Base-by-base conservation (phyloP, 2,797 vertebrate genomes). In the Arnoldichthys spilopterus region DNA sequence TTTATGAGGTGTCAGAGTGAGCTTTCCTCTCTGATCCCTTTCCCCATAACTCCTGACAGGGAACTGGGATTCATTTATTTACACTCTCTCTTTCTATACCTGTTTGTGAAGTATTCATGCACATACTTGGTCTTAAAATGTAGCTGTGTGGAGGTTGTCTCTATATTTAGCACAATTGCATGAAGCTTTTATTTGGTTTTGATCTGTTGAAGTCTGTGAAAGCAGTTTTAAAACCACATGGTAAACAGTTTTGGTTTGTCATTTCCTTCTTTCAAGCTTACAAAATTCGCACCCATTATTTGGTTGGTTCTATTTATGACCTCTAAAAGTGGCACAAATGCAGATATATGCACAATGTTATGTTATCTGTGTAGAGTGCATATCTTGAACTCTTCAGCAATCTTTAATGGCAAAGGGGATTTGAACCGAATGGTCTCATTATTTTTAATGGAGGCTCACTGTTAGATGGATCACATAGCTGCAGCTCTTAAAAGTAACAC, bases 1-100 rank as follows among this genome's bases (percentile, higher is more conserved):
- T 91, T 91, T 89, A 90, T 87, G 86, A 89, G 87, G 85, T 89
- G 88, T 89, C 86, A 86, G 75, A 34, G 75, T 85, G 83, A 86
- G 45, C 82, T 88, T 82, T 88, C 87, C 83, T 77, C 80, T 78
- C 79, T 73, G 82, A 85, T 79, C 85, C 84, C 78, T 83, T 87
- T 82, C 82, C 86, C 83, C 82, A 89, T 89, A 89, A 87, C 84
- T 85, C 80, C 80, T 84, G 86, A 88, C 83, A 88, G 83, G 86
- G 37, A 28, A 54, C 8, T 11, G 68, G 58, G 26, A 72, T 72
- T 72, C 24, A 40, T 64, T 72, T 47, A 45, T 71, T 54, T 54
- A 54, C 49, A 22, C 26, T 71, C 16, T 51, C 63, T 16, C 28
- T 45, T 11, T 28, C 43, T 51, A 7, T 67, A 67, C 37, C 63